Evolutionary conservation across 2,888 invertebrate genomes (phyloP).

Genomic region (Leptopterna dolabrata): DNA sequence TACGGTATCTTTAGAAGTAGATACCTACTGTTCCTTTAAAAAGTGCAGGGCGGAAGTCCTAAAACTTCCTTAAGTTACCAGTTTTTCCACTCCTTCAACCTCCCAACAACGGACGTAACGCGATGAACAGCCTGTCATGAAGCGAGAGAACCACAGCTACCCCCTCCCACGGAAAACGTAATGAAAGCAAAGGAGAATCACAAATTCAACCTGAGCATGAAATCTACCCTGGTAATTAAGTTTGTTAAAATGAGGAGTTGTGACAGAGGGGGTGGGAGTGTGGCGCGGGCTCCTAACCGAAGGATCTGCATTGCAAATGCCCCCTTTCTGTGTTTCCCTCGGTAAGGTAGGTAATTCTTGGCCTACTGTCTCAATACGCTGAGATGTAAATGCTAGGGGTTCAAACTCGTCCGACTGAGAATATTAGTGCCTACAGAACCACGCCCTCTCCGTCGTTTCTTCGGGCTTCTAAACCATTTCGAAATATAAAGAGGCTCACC

Average conservation of each 20-base stretch:
- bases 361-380: conserved; percentile 53
- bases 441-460: background rate
- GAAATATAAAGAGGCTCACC: conserved; percentile 39
- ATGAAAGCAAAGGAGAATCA: conserved; percentile 51
- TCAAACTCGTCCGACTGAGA: conserved; percentile 54
- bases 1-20: too few relatives aligned
- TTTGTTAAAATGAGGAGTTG: conserved; percentile 55
- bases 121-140: background rate
- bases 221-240: conserved; percentile 55
- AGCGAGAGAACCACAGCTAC: background rate
- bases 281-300: conserved; percentile 34
- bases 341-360: conserved; percentile 45
- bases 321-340: conserved; percentile 12
- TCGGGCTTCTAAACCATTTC: background rate
- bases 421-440: conserved; percentile 38
- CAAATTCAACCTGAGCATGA: conserved; percentile 52
- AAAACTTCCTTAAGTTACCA: too few relatives aligned
- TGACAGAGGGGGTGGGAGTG: conserved; percentile 19
- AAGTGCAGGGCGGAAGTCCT: too few relatives aligned
- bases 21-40: too few relatives aligned
- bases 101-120: background rate
- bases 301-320: conserved; percentile 48
- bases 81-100: background rate
- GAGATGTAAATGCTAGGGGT: conserved; percentile 50
- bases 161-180: conserved; percentile 26